Percentiles rank a stretch among this genome's conserved stretches.
Evolutionary conservation across 35 echinoderm and acorn worm species (phyloP).

Genomic region (Hemicentrotus pulcherrimus): DNA sequence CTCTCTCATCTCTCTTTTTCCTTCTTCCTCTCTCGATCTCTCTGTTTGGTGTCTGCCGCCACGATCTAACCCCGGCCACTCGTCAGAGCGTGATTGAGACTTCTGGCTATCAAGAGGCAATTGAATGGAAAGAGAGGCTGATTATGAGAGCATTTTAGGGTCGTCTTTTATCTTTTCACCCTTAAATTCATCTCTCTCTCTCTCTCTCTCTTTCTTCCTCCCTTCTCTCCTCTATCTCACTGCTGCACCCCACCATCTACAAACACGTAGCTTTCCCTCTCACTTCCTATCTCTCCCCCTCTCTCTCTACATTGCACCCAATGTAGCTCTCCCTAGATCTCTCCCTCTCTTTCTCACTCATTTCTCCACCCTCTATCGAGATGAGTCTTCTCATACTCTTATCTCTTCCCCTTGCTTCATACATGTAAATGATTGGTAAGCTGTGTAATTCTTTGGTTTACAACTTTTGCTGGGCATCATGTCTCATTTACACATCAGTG

Average conservation of each 20-base stretch:
- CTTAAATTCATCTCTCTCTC: neutral
- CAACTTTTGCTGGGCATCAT: neutral
- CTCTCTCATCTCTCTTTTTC: neutral
- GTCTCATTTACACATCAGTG: neutral
- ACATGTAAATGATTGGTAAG: neutral
- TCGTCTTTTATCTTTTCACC: neutral
- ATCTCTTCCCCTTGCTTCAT: neutral
- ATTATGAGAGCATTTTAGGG: constrained; percentile 28
- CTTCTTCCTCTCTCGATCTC: neutral
- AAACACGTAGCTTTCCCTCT: no score
- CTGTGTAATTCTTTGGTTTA: neutral
- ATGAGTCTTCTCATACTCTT: neutral
- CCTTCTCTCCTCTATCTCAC: no score
- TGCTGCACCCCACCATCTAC: no score
- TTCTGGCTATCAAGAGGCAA: constrained; percentile 41
- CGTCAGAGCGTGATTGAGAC: constrained; percentile 43
- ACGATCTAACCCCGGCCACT: neutral
- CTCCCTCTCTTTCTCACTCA: no score
- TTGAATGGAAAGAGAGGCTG: constrained; percentile 38
- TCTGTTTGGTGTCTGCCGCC: constrained; percentile 31
- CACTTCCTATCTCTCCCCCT: no score
- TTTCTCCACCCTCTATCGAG: no score
- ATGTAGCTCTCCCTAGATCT: no score
- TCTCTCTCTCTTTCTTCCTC: neutral
- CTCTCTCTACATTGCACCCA: no score